Evolutionary conservation across 2,888 invertebrate species (phyloP), one percentile per base, ranked within the genome.

Genomic region (Phaonia tiefii): DNA sequence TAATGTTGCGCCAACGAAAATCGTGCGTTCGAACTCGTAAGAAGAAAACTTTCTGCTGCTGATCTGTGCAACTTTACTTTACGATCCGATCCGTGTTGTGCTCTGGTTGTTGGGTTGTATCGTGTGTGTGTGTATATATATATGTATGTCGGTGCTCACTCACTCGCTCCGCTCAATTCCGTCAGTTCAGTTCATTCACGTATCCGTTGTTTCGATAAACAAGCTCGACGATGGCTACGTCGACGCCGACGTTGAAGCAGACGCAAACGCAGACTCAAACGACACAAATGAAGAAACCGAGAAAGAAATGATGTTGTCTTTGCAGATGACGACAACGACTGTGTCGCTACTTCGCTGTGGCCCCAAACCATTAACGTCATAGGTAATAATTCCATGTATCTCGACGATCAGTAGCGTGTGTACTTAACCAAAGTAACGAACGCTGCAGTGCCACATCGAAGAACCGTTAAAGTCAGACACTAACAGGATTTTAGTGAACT

Each of bases 1-100:
- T 91, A 88, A 89, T 90, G 88, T 87, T 88, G 88, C 87, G 88
- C 87, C 84, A 89, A 86, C 87, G 86, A 86, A 86, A 86, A 86
- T 86, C 86, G 87, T 85, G 83, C 78, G 80, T 83, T 82, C 82
- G 83, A 83, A 83, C 87, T 84, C 79, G 84, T 85, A 84, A 51
- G 31, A 31, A 54, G 82, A 84, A 85, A 84, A 78, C 67, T 82
- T 75, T 79, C 67, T 65, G 83, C 74, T 71, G 83, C 74, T 71
- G 71, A 77, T 79, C 77, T 69, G 75, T 78, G 78, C 81, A 81
- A 81, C 78, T 81, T 72, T 63, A 69, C 63, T 72, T 73, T 58
- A 42, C 66, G 70, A 80, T 80, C 70, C 66, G 11, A 66, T 26
- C 54, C 69, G 67, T 75, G 60, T 37, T 26, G 60, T 39, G 20